A percentile compares a stretch with the other conserved stretches of the same genome.
phyloP scores from a whole-genome alignment of 2,888 invertebrate species.

The Sycophila texana region DNA sequence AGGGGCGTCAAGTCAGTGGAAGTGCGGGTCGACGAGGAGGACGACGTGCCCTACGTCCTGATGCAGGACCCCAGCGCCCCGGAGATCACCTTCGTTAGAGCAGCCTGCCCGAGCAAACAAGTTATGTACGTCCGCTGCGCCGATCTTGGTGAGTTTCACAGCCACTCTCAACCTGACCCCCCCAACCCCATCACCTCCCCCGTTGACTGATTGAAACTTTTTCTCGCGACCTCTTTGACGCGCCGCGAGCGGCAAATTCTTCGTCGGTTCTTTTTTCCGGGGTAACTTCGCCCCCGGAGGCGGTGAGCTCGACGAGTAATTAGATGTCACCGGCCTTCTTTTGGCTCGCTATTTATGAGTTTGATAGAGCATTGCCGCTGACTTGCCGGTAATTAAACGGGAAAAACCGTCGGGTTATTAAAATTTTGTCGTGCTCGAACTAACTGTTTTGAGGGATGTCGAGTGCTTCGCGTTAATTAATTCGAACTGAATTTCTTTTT shows the following conservation, averaged over 20 bases:
- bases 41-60: constrained; percentile 83
- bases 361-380: no score
- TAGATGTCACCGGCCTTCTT: no score
- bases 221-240: not conserved
- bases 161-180: not conserved
- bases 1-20: constrained; percentile 85
- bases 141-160: constrained; percentile 81
- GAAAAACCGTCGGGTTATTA: no score
- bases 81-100: constrained; percentile 88
- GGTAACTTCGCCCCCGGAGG: no score
- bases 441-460: no score
- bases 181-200: not conserved
- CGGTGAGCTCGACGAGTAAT: no score
- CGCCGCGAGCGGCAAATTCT: not conserved
- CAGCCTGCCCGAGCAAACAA: constrained; percentile 84
- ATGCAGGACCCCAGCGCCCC: constrained; percentile 88
- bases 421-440: no score
- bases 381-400: no score
- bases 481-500: constrained; percentile 2
- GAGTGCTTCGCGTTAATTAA: no score
- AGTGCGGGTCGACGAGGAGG: constrained; percentile 80
- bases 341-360: no score
- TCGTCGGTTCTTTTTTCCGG: not conserved
- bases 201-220: no score
- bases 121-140: constrained; percentile 89